Percentiles rank a stretch among this genome's conserved stretches.
Conservation (phyloP, 2,113 vertebrate genomes). For the Crotophaga sulcirostris region DNA sequence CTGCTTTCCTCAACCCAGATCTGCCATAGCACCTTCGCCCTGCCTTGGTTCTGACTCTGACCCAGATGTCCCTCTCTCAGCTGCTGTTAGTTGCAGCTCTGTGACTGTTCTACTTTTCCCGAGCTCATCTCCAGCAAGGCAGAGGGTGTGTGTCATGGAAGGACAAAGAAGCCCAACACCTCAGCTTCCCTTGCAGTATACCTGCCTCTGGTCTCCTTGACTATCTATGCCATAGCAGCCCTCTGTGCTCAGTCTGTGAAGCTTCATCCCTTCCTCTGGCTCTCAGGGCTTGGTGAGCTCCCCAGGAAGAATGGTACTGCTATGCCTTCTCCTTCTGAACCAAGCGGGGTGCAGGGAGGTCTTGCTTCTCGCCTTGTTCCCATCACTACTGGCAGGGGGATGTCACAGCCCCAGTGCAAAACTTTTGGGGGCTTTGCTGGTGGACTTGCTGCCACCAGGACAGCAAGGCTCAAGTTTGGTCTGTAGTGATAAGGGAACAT, state of each 20-base stretch:
- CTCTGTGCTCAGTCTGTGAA: neutral
- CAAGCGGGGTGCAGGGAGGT: neutral
- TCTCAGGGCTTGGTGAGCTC: neutral
- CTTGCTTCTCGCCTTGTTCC: neutral
- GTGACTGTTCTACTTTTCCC: neutral
- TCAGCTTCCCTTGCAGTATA: neutral
- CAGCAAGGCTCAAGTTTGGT: neutral
- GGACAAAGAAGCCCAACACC: accelerated
- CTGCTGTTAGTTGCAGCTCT: neutral
- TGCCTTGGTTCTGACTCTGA: neutral
- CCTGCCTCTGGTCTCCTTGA: neutral
- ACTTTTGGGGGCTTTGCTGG: neutral
- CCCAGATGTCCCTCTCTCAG: neutral
- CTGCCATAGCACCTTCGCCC: neutral
- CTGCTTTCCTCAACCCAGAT: neutral
- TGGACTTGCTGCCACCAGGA: accelerated
- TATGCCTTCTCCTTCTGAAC: neutral
- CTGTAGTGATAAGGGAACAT: neutral
- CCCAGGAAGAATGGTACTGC: neutral
- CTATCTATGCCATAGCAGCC: neutral
- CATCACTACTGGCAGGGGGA: neutral
- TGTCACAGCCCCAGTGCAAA: neutral
- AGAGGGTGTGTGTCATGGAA: accelerated
- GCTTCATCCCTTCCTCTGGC: neutral
- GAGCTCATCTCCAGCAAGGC: neutral